Conservation (phyloP, 2,888 invertebrate genomes). For the Dusona sp. region DNA sequence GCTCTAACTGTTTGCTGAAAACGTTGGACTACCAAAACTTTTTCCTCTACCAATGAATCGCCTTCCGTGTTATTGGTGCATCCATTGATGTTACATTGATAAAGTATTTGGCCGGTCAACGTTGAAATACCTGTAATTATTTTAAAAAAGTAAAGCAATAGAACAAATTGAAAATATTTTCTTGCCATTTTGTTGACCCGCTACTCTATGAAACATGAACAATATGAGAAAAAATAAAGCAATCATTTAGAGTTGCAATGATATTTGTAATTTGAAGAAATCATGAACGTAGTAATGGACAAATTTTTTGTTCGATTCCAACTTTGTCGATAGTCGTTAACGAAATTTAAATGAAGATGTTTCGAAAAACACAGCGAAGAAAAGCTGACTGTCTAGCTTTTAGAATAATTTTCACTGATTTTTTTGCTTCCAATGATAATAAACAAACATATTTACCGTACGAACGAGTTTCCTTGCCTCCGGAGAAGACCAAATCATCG, state of each 20-base stretch:
- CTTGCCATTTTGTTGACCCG: no score
- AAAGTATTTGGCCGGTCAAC: constrained; percentile 89
- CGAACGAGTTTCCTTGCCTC: constrained; percentile 94
- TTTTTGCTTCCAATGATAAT: background rate
- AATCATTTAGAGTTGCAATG: background rate
- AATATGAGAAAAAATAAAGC: background rate
- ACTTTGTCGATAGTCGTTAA: no score
- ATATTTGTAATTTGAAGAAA: background rate
- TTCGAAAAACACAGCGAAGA: background rate
- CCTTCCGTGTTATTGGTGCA: constrained; percentile 90
- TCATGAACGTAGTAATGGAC: background rate
- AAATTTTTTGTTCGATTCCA: background rate
- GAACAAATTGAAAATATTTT: background rate
- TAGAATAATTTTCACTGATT: background rate
- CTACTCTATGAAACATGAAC: no score
- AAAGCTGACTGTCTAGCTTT: background rate
- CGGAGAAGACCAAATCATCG: constrained; percentile 93
- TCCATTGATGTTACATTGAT: constrained; percentile 91
- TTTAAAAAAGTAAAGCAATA: background rate
- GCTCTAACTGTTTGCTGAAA: constrained; percentile 96
- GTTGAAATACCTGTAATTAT: constrained; percentile 87
- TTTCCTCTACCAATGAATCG: constrained; percentile 84
- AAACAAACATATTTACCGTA: constrained; percentile 87
- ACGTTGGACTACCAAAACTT: constrained; percentile 92
- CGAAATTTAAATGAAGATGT: background rate